Percentiles rank a stretch among this genome's conserved stretches.
Evolutionary conservation across 2,888 invertebrate genomes (phyloP).

Genomic region (Orthosia gracilis): DNA sequence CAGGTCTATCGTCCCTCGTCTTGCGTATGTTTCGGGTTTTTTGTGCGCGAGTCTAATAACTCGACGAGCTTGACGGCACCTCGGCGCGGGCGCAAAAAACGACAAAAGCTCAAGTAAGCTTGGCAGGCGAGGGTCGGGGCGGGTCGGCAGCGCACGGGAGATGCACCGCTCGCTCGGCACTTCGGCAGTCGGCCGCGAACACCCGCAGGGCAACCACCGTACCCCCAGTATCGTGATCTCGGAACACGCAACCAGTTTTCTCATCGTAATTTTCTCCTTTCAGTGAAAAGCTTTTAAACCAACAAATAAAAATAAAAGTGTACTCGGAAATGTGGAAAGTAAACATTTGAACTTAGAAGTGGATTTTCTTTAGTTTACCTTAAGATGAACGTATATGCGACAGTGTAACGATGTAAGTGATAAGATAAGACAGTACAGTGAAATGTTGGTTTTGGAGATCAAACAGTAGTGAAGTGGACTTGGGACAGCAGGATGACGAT

Average conservation of each 20-base stretch:
- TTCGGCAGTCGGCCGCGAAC: slow-evolving; percentile 82
- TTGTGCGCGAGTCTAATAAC: slow-evolving; percentile 87
- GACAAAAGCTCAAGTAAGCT: slow-evolving; percentile 85
- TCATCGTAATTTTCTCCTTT: slow-evolving; percentile 55
- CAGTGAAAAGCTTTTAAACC: slow-evolving; percentile 46
- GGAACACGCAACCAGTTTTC: slow-evolving; percentile 42
- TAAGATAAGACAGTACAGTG: slow-evolving; percentile 80
- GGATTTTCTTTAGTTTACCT: slow-evolving; percentile 65
- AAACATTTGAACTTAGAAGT: slow-evolving; percentile 71
- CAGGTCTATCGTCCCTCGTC: slow-evolving; percentile 86
- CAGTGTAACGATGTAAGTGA: slow-evolving; percentile 86
- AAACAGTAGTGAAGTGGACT: slow-evolving; percentile 86
- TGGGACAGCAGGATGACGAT: slow-evolving; percentile 90
- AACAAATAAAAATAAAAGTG: slow-evolving; percentile 56
- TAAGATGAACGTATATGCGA: slow-evolving; percentile 72
- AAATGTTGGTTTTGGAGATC: slow-evolving; percentile 78
- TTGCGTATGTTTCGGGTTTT: slow-evolving; percentile 85
- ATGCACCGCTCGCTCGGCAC: slow-evolving; percentile 52
- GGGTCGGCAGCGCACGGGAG: slow-evolving; percentile 65
- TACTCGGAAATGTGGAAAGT: slow-evolving; percentile 67
- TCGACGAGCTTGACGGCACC: slow-evolving; percentile 90
- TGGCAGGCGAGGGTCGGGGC: slow-evolving; percentile 85
- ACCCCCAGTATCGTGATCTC: slow-evolving; percentile 22
- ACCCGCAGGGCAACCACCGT: slow-evolving; percentile 58
- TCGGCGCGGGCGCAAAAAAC: slow-evolving; percentile 90